These are phyloP conservation scores for Chalcis sispes DNA, from an alignment of 2,888 invertebrate species.

Conservation along the genomic window DNA sequence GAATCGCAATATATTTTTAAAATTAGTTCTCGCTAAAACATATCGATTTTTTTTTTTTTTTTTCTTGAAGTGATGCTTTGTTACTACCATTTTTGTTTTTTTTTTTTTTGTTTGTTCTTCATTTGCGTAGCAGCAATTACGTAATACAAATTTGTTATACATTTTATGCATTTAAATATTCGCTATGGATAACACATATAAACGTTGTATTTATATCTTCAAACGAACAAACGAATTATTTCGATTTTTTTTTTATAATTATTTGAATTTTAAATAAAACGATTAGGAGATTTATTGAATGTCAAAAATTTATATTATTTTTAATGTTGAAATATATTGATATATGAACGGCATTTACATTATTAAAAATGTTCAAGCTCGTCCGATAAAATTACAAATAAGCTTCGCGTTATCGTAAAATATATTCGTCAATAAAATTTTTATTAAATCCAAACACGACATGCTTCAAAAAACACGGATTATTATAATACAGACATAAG, in stretches of 20 bases:
- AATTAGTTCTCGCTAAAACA: conserved; percentile 7
- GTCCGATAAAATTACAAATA: conserved; percentile 15
- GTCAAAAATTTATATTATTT: no score
- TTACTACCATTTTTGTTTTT: neutral
- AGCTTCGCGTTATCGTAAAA: neutral
- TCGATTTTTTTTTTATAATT: no score
- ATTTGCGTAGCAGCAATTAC: neutral
- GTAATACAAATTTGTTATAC: conserved; percentile 20
- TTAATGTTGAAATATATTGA: no score
- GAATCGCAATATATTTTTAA: conserved; percentile 35
- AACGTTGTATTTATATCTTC: conserved; percentile 16
- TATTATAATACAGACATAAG: conserved; percentile 26
- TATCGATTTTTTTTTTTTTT: neutral
- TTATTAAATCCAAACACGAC: conserved; percentile 8
- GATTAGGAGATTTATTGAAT: no score
- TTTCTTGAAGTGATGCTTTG: conserved; percentile 13
- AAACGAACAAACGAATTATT: no score
- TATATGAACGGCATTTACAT: conserved; percentile 13
- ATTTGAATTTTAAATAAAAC: no score
- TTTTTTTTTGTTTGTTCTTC: neutral
- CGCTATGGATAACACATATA: conserved; percentile 1
- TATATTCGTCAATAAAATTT: conserved; percentile 7
- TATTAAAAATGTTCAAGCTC: conserved; percentile 27
- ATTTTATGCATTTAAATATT: conserved; percentile 6
- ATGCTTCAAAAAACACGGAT: conserved; percentile 16